Evolutionary conservation across 1,140 invertebrate species (phyloP), one percentile per base, ranked within the genome.

Genomic region (Leptestheria dahalacensis): DNA sequence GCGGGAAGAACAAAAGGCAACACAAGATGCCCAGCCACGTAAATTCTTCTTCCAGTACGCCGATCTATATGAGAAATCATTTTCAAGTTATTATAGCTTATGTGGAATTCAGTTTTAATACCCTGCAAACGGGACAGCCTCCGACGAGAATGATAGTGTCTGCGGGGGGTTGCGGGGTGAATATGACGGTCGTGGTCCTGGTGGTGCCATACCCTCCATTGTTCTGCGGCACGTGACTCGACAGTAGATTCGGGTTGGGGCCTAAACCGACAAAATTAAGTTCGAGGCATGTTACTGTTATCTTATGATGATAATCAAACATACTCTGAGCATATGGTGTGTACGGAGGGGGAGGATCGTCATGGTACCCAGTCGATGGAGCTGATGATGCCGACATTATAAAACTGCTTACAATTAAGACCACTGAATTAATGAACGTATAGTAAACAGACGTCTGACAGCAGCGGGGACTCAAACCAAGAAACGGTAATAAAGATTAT

Each of bases 1-100:
- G 48, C 0, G 88, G 88, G 65, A 91, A 91, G 71, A 87, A 90
- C 28, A 88, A 73, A 61, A 92, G 88, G 18, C 87, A 87, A 72
- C 87, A 90, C 12, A 84, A 72, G 20, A 91, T 76, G 59, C 86
- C 88, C 10, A 86, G 72, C 66, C 84, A 87, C 1, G 86, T 85
- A 68, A 82, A 87, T 69, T 88, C 85, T 68, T 91, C 87, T 73
- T 90, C 85, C 28, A 91, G 71, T 28, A 88, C 77, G 20, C 88
- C 88, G 59, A 89, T 72, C 81, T 83, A 64, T 46, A 67, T 62
- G 46, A 63, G 62, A 64, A 61, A 46, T n/a, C 33, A n/a, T 50
- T 51, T 49, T 24, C n/a, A 25, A 33, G 41, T 20, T 6, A 24
- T 21, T 24, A 11, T 55, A 41, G 62, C 20, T 58, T 57, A 46